These are phyloP conservation scores for Leptopilina syphax DNA, from an alignment of 2,888 invertebrate species.

Conservation along the genomic window DNA sequence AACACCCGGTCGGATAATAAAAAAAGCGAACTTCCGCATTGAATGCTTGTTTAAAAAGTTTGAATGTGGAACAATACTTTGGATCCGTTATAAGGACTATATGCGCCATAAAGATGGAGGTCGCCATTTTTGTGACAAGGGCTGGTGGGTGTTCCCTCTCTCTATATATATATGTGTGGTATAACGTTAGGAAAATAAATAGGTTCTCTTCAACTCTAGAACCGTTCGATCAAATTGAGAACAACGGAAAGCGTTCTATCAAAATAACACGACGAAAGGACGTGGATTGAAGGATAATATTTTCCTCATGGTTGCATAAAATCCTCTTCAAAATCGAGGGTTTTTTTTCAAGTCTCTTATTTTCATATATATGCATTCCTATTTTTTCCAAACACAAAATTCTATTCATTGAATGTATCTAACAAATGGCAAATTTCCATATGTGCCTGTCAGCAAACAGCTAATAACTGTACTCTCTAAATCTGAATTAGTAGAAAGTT, in stretches of 20 bases:
- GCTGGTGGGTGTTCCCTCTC: conserved; percentile 49
- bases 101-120: conserved; percentile 20
- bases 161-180: conserved; percentile 5
- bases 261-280: conserved; percentile 61
- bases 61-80: conserved; percentile 22
- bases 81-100: conserved; percentile 25
- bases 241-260: conserved; percentile 60
- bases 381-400: conserved; percentile 1
- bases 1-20: conserved; percentile 1
- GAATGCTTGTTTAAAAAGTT: conserved; percentile 22
- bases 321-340: conserved; percentile 42
- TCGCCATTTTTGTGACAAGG: conserved; percentile 37
- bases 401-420: not conserved
- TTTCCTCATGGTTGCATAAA: conserved; percentile 60
- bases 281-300: conserved; percentile 70
- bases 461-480: too few relatives aligned
- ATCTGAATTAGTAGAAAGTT: too few relatives aligned
- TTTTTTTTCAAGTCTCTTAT: not conserved
- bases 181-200: conserved; percentile 70
- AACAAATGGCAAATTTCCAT: not conserved
- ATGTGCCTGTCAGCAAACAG: too few relatives aligned
- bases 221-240: conserved; percentile 56
- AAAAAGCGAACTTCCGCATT: conserved; percentile 38
- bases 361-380: not conserved
- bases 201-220: conserved; percentile 51